phyloP scores from a whole-genome alignment of 2,888 invertebrate species.

The Margaritifera margaritifera region DNA sequence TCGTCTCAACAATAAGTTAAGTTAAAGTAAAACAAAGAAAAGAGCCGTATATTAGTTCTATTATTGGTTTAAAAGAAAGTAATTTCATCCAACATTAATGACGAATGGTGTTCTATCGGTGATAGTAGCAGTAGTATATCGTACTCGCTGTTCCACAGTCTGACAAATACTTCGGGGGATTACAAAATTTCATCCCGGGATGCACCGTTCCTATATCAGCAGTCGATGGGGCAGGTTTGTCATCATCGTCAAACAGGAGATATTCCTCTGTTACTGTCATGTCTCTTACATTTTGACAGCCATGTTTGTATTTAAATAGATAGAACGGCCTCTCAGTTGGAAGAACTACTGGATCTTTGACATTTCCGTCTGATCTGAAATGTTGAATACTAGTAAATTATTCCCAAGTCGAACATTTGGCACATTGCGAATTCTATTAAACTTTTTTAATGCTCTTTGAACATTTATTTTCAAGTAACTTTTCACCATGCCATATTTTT shows the following conservation, averaged over 20 bases:
- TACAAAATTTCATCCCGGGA: conserved; percentile 2
- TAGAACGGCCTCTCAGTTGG: conserved; percentile 17
- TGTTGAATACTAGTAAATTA: not conserved
- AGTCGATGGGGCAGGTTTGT: not conserved
- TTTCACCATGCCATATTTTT: no score
- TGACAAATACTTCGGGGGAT: not conserved
- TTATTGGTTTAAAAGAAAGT: no score
- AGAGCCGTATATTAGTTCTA: no score
- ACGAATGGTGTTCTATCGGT: no score
- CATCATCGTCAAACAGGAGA: conserved; percentile 14
- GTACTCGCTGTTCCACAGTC: conserved; percentile 5
- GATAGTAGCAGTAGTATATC: conserved; percentile 15
- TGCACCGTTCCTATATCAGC: not conserved
- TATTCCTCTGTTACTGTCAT: conserved; percentile 8
- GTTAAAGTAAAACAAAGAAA: no score
- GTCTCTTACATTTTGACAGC: conserved; percentile 16
- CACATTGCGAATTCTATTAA: no score
- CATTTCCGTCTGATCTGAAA: conserved; percentile 14
- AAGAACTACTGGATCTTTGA: conserved; percentile 2
- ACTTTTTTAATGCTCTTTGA: no score
- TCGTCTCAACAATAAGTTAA: no score
- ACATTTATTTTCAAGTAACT: no score
- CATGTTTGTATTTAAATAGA: conserved; percentile 16
- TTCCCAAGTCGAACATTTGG: no score
- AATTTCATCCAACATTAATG: no score